Conservation (phyloP, 2,113 vertebrate genomes). For the Clarias macrocephalus region DNA sequence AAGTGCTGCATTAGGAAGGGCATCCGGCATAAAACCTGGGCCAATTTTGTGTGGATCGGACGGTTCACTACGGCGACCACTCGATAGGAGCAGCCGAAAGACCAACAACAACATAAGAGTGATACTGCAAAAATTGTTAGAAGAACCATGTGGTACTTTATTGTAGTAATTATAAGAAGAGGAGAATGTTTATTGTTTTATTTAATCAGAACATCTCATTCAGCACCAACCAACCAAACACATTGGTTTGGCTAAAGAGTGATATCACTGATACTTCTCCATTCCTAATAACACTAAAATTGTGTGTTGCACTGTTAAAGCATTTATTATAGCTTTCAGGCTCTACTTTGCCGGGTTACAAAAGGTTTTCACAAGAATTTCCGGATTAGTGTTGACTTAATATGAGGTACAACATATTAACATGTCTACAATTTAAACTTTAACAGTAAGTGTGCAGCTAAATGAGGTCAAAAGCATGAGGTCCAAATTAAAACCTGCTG, state of each 20-base stretch:
- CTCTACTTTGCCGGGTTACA: slow-evolving; percentile 12
- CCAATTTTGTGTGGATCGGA: no score
- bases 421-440: slow-evolving; percentile 12
- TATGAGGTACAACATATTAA: slow-evolving; percentile 35
- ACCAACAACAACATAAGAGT: no score
- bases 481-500: not conserved
- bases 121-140: not conserved
- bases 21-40: no score
- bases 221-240: slow-evolving; percentile 34
- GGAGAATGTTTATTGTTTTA: slow-evolving; percentile 49
- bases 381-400: slow-evolving; percentile 15
- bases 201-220: slow-evolving; percentile 53
- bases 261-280: not conserved
- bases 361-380: slow-evolving; percentile 5
- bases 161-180: slow-evolving; percentile 8
- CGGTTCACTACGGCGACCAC: no score
- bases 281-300: not conserved
- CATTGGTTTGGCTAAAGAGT: not conserved
- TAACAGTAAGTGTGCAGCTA: slow-evolving; percentile 19
- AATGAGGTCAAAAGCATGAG: not conserved
- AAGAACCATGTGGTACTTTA: not conserved
- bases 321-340: slow-evolving; percentile 3
- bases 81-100: no score
- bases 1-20: no score
- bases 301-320: not conserved